These are phyloP conservation scores for Uloborus diversus DNA, from an alignment of 1,140 invertebrate species.

Conservation along the genomic window DNA sequence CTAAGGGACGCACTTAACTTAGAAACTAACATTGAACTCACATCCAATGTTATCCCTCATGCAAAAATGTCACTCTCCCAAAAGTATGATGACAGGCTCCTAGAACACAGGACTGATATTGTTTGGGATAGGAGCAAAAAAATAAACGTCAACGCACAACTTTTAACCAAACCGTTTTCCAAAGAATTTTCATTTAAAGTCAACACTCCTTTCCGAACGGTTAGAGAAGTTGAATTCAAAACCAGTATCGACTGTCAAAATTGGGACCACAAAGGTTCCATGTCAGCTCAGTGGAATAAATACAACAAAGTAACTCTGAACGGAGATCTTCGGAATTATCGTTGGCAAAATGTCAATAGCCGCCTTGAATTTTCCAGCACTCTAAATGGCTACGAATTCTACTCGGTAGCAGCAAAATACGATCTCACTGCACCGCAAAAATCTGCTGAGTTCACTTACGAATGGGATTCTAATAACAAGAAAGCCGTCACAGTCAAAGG, in stretches of 20 bases:
- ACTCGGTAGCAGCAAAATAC: constrained; percentile 24
- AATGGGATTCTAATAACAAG: constrained; percentile 23
- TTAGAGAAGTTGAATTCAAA: constrained; percentile 18
- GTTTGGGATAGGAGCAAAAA: constrained; percentile 35
- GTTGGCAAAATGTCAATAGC: constrained; percentile 14
- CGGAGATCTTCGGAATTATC: background rate
- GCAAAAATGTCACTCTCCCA: constrained; percentile 28
- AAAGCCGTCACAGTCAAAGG: constrained; percentile 35
- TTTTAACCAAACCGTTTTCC: background rate
- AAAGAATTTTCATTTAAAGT: constrained; percentile 31
- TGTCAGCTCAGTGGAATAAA: constrained; percentile 20
- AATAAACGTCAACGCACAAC: constrained; percentile 23
- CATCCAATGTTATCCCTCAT: background rate
- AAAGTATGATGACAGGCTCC: background rate
- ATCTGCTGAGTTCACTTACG: constrained; percentile 3
- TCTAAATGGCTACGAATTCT: constrained; percentile 27
- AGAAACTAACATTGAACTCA: constrained; percentile 12
- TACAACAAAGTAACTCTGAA: constrained; percentile 23
- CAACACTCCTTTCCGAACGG: constrained; percentile 11
- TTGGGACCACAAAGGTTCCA: constrained; percentile 6
- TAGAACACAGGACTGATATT: constrained; percentile 23
- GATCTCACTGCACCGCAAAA: constrained; percentile 16
- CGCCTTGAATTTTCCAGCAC: constrained; percentile 20
- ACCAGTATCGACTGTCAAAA: constrained; percentile 3
- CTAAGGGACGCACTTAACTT: constrained; percentile 24